Evolutionary conservation across 2,113 vertebrate species (phyloP).

Genomic region (Myotis yumanensis): DNA sequence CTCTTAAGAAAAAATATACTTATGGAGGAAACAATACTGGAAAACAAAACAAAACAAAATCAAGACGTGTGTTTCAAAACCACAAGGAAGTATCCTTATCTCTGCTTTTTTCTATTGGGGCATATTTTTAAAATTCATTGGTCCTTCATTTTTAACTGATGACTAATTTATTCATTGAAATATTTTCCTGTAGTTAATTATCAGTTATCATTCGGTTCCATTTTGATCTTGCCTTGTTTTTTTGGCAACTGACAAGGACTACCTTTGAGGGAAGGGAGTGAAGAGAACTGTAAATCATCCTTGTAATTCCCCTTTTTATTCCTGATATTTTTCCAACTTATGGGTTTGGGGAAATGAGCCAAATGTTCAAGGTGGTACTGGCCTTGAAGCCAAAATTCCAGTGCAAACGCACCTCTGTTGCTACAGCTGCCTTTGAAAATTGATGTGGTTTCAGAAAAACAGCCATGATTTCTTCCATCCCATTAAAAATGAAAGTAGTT

Average conservation of each 20-base stretch:
- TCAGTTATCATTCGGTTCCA: not conserved
- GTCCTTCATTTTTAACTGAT: slow-evolving; percentile 28
- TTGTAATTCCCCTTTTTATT: slow-evolving; percentile 64
- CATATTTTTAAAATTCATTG: not conserved
- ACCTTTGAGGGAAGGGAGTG: slow-evolving; percentile 38
- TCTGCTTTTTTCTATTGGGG: not conserved
- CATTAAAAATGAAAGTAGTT: slow-evolving; percentile 55
- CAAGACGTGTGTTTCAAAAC: not conserved
- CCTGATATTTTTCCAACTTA: slow-evolving; percentile 69
- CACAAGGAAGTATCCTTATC: not conserved
- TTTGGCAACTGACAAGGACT: slow-evolving; percentile 49
- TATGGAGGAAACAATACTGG: not conserved
- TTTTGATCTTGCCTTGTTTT: slow-evolving; percentile 63
- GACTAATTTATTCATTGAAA: slow-evolving; percentile 11
- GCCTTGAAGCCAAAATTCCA: slow-evolving; percentile 74
- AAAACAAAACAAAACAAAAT: slow-evolving; percentile 22
- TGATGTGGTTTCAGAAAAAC: slow-evolving; percentile 61
- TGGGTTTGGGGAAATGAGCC: slow-evolving; percentile 72
- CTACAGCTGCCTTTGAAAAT: slow-evolving; percentile 65
- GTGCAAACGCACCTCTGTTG: slow-evolving; percentile 61
- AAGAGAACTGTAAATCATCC: slow-evolving; percentile 65
- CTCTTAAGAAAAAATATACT: not conserved
- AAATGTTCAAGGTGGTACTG: slow-evolving; percentile 74
- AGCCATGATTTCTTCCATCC: slow-evolving; percentile 56
- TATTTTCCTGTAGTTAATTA: slow-evolving; percentile 32